Base-by-base conservation (phyloP, 2,113 vertebrate genomes). In the Fregetta grallaria region DNA sequence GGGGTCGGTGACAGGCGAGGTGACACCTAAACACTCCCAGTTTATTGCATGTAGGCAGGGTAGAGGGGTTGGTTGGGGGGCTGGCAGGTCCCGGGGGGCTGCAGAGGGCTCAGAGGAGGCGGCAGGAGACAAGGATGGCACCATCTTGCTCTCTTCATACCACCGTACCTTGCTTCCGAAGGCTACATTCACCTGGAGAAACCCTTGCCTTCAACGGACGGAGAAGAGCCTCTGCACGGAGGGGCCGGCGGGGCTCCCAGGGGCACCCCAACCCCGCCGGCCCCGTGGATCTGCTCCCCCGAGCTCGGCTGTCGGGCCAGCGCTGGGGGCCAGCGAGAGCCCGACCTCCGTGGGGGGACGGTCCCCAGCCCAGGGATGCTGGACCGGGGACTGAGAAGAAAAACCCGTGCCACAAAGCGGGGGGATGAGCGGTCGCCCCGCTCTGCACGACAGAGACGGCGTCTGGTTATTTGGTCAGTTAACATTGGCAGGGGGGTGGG, bases 401-500 rank as follows among this genome's bases (percentile, higher is more conserved):
- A 92, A 92, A 66, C 53, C 81, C 40, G 4, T 10, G 84, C 80
- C 84, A 81, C 56, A 52, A 32, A 84, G 70, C 4, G 34, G 53
- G 14, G 14, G 11, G 47, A 52, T 40, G 84, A 75, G 86, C 22
- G 30, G 86, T 38, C 34, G 4, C 50, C 82, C 74, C 55, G 11
- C 74, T 63, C 42, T 11, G n/a, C 34, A 53, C 16, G 36, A 86
- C 93, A 68, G 58, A 45, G 74, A 44, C 10, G 26, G 61, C 40
- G 6, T 82, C 90, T 47, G 86, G 97, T 96, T 95, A 97, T 96
- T 94, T 67, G 97, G 97, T 98, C 97, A 97, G 96, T 96, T 96
- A 77, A 96, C 88, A 94, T 66, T 44, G 97, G 96, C 92, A 83
- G 86, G 75, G 75, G 47, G 82, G 52, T 2, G 50, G 89, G 59